Percentiles rank a stretch among this genome's conserved stretches.
Conservation (phyloP, 2,113 vertebrate species). For the Sialia sialis region DNA sequence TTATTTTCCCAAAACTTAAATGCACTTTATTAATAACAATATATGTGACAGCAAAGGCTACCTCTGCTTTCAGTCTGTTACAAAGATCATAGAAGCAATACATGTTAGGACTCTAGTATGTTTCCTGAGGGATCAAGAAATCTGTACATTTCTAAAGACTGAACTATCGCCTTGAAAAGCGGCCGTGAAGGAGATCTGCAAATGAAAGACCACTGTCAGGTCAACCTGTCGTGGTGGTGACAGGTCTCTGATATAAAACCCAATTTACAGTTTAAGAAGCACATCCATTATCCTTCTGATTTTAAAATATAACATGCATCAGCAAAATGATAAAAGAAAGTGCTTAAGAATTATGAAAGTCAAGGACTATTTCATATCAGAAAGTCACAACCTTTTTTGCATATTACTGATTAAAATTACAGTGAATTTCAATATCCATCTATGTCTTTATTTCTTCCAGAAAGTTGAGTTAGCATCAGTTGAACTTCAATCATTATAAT, state of each 20-base stretch:
- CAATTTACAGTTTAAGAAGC: constrained; percentile 81
- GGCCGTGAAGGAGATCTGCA: constrained; percentile 58
- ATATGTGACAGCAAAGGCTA: constrained; percentile 49
- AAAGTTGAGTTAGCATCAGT: constrained; percentile 5
- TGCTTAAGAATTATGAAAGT: constrained; percentile 80
- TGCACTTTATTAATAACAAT: constrained; percentile 70
- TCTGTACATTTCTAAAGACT: constrained; percentile 51
- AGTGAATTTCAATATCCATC: constrained; percentile 36
- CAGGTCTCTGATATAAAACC: constrained; percentile 80
- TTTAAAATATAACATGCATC: constrained; percentile 79
- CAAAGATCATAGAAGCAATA: constrained; percentile 64
- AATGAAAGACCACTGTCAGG: constrained; percentile 65
- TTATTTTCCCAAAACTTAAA: constrained; percentile 57
- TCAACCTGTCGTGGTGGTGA: constrained; percentile 67
- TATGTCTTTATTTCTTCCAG: background rate
- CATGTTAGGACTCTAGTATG: constrained; percentile 55
- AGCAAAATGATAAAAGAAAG: constrained; percentile 80
- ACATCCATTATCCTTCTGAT: constrained; percentile 81
- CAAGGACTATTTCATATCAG: constrained; percentile 76
- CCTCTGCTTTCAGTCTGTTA: constrained; percentile 64
- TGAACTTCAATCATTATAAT: background rate
- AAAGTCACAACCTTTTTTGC: constrained; percentile 71
- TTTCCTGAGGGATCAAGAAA: constrained; percentile 64
- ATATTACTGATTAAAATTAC: constrained; percentile 70
- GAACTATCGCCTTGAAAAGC: constrained; percentile 77